A percentile compares a stretch with the other conserved stretches of the same genome.
phyloP scores from a whole-genome alignment of 2,113 vertebrate genomes.

The Stomatorhinus ivindoensis region DNA sequence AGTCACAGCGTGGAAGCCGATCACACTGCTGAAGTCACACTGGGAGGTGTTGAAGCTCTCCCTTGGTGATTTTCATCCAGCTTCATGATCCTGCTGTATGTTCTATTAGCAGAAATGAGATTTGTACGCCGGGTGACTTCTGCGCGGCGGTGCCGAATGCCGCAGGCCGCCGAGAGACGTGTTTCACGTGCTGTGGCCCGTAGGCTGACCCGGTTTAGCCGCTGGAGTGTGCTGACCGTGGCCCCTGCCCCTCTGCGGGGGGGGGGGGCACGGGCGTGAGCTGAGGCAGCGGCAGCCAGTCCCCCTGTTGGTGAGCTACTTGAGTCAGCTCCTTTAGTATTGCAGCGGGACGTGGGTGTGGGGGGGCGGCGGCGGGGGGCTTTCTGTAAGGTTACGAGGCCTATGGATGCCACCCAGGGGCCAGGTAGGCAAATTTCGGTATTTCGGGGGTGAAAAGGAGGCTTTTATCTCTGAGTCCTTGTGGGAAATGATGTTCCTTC shows the following conservation, averaged over 20 bases:
- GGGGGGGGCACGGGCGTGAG: background rate
- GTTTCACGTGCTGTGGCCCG: background rate
- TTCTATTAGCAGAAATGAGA: background rate
- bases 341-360: background rate
- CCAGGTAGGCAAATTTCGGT: background rate
- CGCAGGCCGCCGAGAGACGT: background rate
- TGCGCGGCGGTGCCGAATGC: background rate
- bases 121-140: background rate
- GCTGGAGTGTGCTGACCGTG: background rate
- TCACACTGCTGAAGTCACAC: background rate
- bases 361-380: too few species aligned
- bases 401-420: background rate
- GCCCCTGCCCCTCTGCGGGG: background rate
- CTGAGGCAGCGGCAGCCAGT: background rate
- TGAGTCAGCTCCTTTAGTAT: background rate
- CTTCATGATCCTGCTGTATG: background rate
- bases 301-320: background rate
- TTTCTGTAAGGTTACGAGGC: background rate
- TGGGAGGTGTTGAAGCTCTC: background rate
- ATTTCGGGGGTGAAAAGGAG: background rate
- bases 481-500: background rate
- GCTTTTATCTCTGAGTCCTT: background rate
- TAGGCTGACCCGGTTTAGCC: conserved; percentile 2
- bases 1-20: background rate
- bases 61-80: background rate